A percentile compares a stretch with the other conserved stretches of the same genome.
phyloP scores from a whole-genome alignment of 2,888 invertebrate species.

The Drosophila robusta region DNA sequence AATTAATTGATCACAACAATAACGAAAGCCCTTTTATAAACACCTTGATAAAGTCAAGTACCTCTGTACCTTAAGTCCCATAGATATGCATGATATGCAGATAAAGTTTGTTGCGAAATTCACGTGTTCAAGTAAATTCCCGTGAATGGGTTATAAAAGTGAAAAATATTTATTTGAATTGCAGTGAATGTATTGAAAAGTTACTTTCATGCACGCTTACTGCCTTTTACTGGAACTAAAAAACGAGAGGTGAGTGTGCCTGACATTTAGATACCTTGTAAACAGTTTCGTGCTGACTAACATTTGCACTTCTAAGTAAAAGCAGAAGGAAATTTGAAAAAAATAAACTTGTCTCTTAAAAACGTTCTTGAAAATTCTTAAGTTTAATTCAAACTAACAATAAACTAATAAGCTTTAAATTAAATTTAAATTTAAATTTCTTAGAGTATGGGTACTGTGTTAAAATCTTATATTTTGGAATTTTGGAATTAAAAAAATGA shows the following conservation, averaged over 20 bases:
- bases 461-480: too few relatives aligned
- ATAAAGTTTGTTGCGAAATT: not conserved
- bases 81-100: not conserved
- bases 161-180: constrained; percentile 15
- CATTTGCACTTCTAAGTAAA: too few relatives aligned
- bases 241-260: not conserved
- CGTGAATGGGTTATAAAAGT: constrained; percentile 2
- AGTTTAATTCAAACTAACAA: too few relatives aligned
- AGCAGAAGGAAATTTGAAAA: too few relatives aligned
- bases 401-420: too few relatives aligned
- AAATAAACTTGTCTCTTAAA: too few relatives aligned
- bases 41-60: not conserved
- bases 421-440: too few relatives aligned
- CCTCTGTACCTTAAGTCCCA: too few relatives aligned
- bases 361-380: too few relatives aligned
- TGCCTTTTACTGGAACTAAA: not conserved
- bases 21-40: not conserved
- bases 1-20: too few relatives aligned
- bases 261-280: not conserved
- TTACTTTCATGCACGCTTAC: constrained; percentile 8
- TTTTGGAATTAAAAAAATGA: too few relatives aligned
- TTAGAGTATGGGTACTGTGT: too few relatives aligned
- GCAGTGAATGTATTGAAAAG: constrained; percentile 17
- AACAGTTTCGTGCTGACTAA: not conserved
- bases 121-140: not conserved